Evolutionary conservation across 2,797 vertebrate genomes (phyloP).

Genomic region (Chelon auratus): DNA sequence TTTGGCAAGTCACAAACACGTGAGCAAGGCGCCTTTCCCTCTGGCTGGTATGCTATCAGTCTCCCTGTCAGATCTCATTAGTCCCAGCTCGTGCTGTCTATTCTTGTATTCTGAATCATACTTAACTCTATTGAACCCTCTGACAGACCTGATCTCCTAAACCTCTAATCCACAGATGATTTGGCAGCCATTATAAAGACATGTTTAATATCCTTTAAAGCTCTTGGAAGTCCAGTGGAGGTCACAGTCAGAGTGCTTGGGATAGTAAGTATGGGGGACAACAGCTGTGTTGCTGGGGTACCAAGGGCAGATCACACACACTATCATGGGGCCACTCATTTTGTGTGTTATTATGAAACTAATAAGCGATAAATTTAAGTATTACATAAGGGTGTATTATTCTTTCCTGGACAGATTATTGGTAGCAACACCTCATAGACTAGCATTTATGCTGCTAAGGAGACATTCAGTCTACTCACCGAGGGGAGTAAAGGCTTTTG

Average conservation of each 20-base stretch:
- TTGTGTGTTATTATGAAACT: slow-evolving; percentile 41
- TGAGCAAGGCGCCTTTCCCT: slow-evolving; percentile 29
- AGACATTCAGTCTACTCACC: slow-evolving; percentile 85
- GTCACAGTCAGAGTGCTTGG: slow-evolving; percentile 77
- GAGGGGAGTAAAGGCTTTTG: slow-evolving; percentile 95
- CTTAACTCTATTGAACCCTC: slow-evolving; percentile 71
- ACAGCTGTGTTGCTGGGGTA: slow-evolving; percentile 76
- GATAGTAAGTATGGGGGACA: slow-evolving; percentile 65
- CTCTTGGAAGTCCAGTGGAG: slow-evolving; percentile 73
- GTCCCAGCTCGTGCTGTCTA: slow-evolving; percentile 63
- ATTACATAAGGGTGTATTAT: slow-evolving; percentile 33
- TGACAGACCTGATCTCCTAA: slow-evolving; percentile 77
- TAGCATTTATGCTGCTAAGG: slow-evolving; percentile 26
- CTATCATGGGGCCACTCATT: slow-evolving; percentile 32
- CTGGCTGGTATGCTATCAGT: slow-evolving; percentile 56
- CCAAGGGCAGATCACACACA: slow-evolving; percentile 69
- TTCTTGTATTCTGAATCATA: slow-evolving; percentile 77
- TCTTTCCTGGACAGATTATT: slow-evolving; percentile 45
- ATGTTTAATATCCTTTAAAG: slow-evolving; percentile 82
- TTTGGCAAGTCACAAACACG: slow-evolving; percentile 41
- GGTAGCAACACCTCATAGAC: slow-evolving; percentile 20
- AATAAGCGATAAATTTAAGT: slow-evolving; percentile 38
- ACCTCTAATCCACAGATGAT: slow-evolving; percentile 81
- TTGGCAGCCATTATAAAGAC: slow-evolving; percentile 84
- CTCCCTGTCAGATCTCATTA: slow-evolving; percentile 66